phyloP scores from a whole-genome alignment of 2,888 invertebrate genomes.

The Hoplodrina blanda region DNA sequence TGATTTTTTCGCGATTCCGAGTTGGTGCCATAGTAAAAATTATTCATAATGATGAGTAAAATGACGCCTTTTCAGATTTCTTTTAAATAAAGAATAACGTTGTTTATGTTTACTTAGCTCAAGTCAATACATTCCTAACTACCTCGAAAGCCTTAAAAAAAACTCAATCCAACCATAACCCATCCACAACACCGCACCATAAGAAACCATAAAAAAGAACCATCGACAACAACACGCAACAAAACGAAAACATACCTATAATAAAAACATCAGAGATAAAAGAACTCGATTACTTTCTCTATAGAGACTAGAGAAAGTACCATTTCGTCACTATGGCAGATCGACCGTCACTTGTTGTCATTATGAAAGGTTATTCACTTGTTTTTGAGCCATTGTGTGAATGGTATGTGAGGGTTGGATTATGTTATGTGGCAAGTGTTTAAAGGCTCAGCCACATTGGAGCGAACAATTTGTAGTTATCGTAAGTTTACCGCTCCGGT shows the following conservation, averaged over 20 bases:
- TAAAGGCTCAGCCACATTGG: too few relatives aligned
- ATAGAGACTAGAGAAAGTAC: slow-evolving; percentile 62
- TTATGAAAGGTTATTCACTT: slow-evolving; percentile 51
- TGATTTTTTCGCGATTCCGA: too few relatives aligned
- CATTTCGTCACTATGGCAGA: slow-evolving; percentile 60
- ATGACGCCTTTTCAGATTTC: too few relatives aligned
- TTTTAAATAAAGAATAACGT: too few relatives aligned
- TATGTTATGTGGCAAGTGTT: slow-evolving; percentile 1
- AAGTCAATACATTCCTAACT: too few relatives aligned
- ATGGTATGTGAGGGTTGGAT: neutral
- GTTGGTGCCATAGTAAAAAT: too few relatives aligned
- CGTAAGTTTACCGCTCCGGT: too few relatives aligned
- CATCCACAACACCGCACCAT: slow-evolving; percentile 22
- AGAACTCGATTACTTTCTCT: slow-evolving; percentile 68
- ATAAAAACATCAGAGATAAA: slow-evolving; percentile 59
- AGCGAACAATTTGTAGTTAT: too few relatives aligned
- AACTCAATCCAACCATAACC: neutral
- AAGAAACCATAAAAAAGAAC: slow-evolving; percentile 12
- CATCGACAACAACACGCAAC: slow-evolving; percentile 38
- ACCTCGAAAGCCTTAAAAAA: neutral
- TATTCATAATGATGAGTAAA: too few relatives aligned
- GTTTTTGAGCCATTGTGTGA: slow-evolving; percentile 37
- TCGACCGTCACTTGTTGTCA: slow-evolving; percentile 46
- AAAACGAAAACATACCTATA: slow-evolving; percentile 52
- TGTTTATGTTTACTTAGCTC: too few relatives aligned